Conservation (phyloP, 2,113 vertebrate species). For the Malurus elegans region DNA sequence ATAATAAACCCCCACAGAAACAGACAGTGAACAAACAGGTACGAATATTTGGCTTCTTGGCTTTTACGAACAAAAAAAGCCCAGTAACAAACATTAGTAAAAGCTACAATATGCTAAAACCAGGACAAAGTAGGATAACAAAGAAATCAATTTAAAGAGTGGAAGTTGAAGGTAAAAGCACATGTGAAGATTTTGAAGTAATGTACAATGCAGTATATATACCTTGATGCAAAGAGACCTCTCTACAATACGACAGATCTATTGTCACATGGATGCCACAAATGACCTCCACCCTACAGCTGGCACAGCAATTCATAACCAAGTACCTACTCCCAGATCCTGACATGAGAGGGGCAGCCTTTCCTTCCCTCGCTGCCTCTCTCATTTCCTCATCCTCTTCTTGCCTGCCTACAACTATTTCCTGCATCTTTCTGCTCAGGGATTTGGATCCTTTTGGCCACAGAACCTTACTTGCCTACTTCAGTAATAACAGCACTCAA, state of each 20-base stretch:
- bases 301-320: neutral
- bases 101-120: neutral
- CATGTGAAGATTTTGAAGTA: neutral
- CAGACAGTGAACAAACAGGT: neutral
- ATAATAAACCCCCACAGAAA: neutral
- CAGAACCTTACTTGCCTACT: neutral
- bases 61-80: neutral
- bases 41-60: neutral
- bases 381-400: neutral
- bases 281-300: neutral
- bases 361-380: neutral
- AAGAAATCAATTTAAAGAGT: neutral
- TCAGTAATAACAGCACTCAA: neutral
- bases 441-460: neutral
- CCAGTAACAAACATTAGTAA: neutral
- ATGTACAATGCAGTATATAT: constrained; percentile 52
- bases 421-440: neutral
- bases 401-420: neutral
- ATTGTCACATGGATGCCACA: neutral
- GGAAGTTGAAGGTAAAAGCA: neutral
- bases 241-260: neutral
- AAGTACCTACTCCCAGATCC: neutral
- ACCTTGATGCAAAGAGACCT: neutral
- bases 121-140: neutral
- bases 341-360: neutral